Percentiles rank a stretch among this genome's conserved stretches.
These are phyloP conservation scores for Balearica regulorum DNA, from an alignment of 2,797 vertebrate genomes.

Conservation along the genomic window DNA sequence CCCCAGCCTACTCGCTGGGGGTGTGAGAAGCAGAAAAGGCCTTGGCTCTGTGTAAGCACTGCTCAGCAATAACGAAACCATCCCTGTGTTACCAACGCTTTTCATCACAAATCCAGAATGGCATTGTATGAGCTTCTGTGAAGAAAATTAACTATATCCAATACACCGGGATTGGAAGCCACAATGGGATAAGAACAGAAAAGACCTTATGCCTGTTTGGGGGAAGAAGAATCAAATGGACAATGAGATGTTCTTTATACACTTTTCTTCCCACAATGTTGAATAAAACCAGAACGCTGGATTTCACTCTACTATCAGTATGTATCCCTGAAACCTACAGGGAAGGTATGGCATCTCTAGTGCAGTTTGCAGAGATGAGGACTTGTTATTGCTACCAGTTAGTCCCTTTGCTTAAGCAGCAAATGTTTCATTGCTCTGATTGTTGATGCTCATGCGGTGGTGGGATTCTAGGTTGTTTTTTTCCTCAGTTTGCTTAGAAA, in stretches of 20 bases:
- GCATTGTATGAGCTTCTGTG: not conserved
- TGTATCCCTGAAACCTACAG: not conserved
- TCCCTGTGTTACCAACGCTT: not conserved
- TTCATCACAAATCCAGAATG: not conserved
- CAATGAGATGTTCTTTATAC: accelerated
- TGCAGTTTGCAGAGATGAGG: not conserved
- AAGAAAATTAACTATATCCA: not conserved
- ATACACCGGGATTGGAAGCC: not conserved
- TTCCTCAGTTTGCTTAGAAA: not conserved
- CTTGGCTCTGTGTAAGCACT: not conserved
- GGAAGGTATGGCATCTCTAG: accelerated
- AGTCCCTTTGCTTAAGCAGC: not conserved
- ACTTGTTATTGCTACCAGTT: not conserved
- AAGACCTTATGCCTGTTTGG: accelerated
- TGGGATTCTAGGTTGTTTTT: not conserved
- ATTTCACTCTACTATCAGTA: not conserved
- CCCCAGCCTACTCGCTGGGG: accelerated
- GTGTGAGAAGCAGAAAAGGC: not conserved
- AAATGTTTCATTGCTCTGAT: not conserved
- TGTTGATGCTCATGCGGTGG: not conserved
- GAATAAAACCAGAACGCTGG: not conserved
- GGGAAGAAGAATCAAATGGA: not conserved
- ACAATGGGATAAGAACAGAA: accelerated
- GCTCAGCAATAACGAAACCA: not conserved
- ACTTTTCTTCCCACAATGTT: not conserved